Evolutionary conservation across 1,140 invertebrate species (phyloP).

Genomic region (Mya arenaria): DNA sequence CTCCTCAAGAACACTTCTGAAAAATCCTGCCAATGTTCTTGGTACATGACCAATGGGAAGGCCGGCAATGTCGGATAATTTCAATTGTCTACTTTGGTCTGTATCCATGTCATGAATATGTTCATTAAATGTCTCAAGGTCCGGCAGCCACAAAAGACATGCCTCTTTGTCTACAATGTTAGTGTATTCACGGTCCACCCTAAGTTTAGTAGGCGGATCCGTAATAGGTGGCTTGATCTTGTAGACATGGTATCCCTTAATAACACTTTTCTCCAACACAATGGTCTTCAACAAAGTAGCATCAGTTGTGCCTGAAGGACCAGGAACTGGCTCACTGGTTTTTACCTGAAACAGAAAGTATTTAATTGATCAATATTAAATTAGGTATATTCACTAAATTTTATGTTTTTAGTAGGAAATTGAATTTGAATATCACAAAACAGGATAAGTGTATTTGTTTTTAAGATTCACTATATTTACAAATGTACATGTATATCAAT

Average conservation of each 20-base stretch:
- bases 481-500: too few relatives aligned
- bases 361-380: too few relatives aligned
- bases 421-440: not conserved
- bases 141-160: slow-evolving; percentile 12
- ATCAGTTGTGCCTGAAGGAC: too few relatives aligned
- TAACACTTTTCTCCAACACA: not conserved
- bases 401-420: not conserved
- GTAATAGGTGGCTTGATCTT: not conserved
- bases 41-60: slow-evolving; percentile 41
- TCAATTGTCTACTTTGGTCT: slow-evolving; percentile 15
- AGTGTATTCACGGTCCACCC: not conserved
- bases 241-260: slow-evolving; percentile 26
- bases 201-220: too few relatives aligned
- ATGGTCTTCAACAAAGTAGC: too few relatives aligned
- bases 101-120: slow-evolving; percentile 13
- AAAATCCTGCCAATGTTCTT: not conserved
- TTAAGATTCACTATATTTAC: too few relatives aligned
- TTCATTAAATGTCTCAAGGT: not conserved
- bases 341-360: too few relatives aligned
- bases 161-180: slow-evolving; percentile 14
- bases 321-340: too few relatives aligned
- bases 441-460: too few relatives aligned
- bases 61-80: slow-evolving; percentile 7
- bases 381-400: not conserved
- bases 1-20: slow-evolving; percentile 19